Evolutionary conservation across 2,797 vertebrate species (phyloP), one percentile per base, ranked within the genome.

Genomic region (Sternarchorhynchus goeldii): DNA sequence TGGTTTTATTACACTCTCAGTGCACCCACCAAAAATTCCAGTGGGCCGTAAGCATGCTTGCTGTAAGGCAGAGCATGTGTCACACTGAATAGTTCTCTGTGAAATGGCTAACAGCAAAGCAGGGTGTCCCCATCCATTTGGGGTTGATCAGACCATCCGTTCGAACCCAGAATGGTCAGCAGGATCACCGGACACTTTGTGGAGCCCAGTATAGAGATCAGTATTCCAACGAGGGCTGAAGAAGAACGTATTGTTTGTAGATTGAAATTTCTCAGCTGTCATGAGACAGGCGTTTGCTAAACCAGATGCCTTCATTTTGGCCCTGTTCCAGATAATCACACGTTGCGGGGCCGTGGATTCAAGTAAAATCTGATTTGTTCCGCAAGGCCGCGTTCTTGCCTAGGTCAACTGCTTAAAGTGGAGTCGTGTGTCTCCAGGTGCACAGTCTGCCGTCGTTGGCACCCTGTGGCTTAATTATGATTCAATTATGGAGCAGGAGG

Each of bases 401-500:
- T 58, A n/a, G 8, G 31, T 34, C n/a, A 29, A 16, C 18, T 56
- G 32, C 21, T 34, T 50, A 6, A 45, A 25, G 16, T 12, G 14
- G 10, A 36, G 55, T 73, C 53, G 68, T 31, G 5, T 71, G 34
- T 31, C 55, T 34, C 20, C 25, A 57, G 32, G 53, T 57, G 56
- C 68, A 20, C 53, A 34, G 29, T 34, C 36, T 17, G 32, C 21
- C 17, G 53, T 1, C 53, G 21, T 56, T 41, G 20, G 72, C 50
- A 16, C 6, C 12, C 32, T 45, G n/a, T 58, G 55, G 59, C 67
- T 73, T 50, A 34, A 14, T 45, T 45, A 39, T 58, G 55, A 67
- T 79, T 73, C 34, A 34, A 78, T 73, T 59, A 66, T 31, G 1
- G 18, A 72, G 18, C 18, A 57, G 53, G 53, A 14, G 55, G 32